A percentile compares a stretch with the other conserved stretches of the same genome.
Conservation (phyloP, 2,888 invertebrate species). For the Eledona agricola region DNA sequence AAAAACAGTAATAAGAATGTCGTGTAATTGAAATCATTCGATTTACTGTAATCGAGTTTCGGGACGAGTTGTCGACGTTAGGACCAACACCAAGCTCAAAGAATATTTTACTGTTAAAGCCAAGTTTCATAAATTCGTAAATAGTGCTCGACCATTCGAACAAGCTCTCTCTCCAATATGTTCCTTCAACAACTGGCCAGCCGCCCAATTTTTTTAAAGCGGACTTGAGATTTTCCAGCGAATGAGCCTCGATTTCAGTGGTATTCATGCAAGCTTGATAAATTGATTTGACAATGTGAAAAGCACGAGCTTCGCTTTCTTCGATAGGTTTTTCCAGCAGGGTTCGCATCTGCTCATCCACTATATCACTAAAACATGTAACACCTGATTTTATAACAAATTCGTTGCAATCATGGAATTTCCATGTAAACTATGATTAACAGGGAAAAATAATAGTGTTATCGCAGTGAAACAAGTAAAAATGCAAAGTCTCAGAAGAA, state of each 20-base stretch:
- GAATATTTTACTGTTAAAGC: conserved; percentile 83
- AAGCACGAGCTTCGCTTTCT: conserved; percentile 59
- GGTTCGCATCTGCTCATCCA: conserved; percentile 61
- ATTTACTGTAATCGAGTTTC: conserved; percentile 79
- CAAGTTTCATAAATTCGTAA: conserved; percentile 76
- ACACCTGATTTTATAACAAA: conserved; percentile 48
- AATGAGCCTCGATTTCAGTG: conserved; percentile 74
- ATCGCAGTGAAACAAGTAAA: not conserved
- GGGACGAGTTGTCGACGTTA: conserved; percentile 83
- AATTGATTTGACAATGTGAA: conserved; percentile 60
- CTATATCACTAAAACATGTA: conserved; percentile 34
- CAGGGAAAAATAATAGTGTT: not conserved
- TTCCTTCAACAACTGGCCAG: conserved; percentile 67
- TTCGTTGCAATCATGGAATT: conserved; percentile 65
- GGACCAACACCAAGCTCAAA: conserved; percentile 83
- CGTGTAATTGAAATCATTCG: not conserved
- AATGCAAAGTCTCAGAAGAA: not conserved
- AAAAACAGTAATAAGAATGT: too few species aligned
- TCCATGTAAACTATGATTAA: conserved; percentile 49
- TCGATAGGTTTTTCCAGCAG: conserved; percentile 61
- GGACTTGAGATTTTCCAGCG: conserved; percentile 62
- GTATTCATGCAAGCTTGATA: conserved; percentile 64
- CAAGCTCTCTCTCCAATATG: conserved; percentile 52
- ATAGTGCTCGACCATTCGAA: conserved; percentile 43
- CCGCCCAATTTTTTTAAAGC: conserved; percentile 62